A percentile compares a stretch with the other conserved stretches of the same genome.
phyloP scores from a whole-genome alignment of 2,888 invertebrate genomes.

The Drosophila koepferae region DNA sequence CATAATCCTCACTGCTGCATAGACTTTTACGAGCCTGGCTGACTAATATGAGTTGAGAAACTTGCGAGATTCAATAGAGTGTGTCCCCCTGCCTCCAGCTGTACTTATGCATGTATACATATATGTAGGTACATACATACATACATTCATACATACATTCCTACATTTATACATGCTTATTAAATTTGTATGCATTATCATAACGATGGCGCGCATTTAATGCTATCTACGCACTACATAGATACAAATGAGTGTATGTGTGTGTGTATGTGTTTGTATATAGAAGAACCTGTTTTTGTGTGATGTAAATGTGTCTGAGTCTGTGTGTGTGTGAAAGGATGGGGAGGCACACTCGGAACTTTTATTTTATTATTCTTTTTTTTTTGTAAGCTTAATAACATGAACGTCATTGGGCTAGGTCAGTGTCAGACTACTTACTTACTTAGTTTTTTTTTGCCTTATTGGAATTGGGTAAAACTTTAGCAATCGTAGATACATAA shows the following conservation, averaged over 20 bases:
- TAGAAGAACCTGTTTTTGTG: constrained; percentile 7
- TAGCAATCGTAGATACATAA: constrained; percentile 46
- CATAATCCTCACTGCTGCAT: constrained; percentile 72
- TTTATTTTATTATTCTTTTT: constrained; percentile 64
- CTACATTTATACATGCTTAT: constrained; percentile 23
- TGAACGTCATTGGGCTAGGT: constrained; percentile 72
- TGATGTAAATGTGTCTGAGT: constrained; percentile 23
- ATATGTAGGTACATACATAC: constrained; percentile 4
- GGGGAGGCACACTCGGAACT: constrained; percentile 68
- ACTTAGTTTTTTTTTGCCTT: constrained; percentile 52
- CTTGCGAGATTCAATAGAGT: constrained; percentile 42
- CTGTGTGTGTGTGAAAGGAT: constrained; percentile 17
- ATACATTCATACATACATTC: constrained; percentile 13
- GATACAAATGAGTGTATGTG: constrained; percentile 30
- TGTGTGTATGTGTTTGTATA: not conserved
- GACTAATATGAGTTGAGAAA: constrained; percentile 48
- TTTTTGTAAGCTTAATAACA: constrained; percentile 68
- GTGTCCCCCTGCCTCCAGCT: constrained; percentile 45
- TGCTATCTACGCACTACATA: constrained; percentile 19
- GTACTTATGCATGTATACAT: constrained; percentile 14
- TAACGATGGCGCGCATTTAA: constrained; percentile 35
- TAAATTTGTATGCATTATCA: constrained; percentile 60
- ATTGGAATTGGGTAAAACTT: constrained; percentile 66
- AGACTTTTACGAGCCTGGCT: constrained; percentile 49
- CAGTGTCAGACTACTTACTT: constrained; percentile 68